Percentiles rank a stretch among this genome's conserved stretches.
phyloP scores from a whole-genome alignment of 1,140 invertebrate genomes.

The Orussus abietinus region DNA sequence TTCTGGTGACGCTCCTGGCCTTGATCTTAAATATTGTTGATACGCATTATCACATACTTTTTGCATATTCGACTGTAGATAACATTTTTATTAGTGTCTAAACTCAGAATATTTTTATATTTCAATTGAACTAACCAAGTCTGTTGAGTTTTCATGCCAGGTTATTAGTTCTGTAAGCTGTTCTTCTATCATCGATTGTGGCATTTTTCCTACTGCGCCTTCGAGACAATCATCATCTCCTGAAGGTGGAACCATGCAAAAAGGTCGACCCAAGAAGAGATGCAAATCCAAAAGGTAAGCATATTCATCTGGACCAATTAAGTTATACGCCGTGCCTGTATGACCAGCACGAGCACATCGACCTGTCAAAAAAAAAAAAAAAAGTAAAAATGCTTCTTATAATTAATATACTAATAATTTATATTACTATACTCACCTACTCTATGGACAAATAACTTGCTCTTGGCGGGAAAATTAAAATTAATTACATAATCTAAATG shows the following conservation, averaged over 20 bases:
- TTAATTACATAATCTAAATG: conserved; percentile 96
- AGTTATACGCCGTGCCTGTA: conserved; percentile 82
- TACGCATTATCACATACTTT: conserved; percentile 85
- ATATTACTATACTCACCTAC: conserved; percentile 72
- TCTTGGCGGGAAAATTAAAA: conserved; percentile 93
- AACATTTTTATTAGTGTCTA: no score
- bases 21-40: conserved; percentile 82
- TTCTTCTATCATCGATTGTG: conserved; percentile 78
- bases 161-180: conserved; percentile 73
- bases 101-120: no score
- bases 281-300: conserved; percentile 91
- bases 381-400: neutral
- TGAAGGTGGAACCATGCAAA: conserved; percentile 58
- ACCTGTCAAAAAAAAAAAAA: conserved; percentile 55
- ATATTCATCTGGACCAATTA: conserved; percentile 86
- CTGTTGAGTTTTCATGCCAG: conserved; percentile 68
- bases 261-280: conserved; percentile 81
- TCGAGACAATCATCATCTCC: conserved; percentile 49
- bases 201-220: conserved; percentile 71
- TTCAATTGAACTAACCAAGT: conserved; percentile 65
- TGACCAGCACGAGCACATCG: conserved; percentile 94
- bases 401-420: no score
- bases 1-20: conserved; percentile 82
- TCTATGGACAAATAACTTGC: conserved; percentile 97
- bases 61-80: conserved; percentile 63